Conservation (phyloP, 2,113 vertebrate species). For the Tetraodon nigroviridis region DNA sequence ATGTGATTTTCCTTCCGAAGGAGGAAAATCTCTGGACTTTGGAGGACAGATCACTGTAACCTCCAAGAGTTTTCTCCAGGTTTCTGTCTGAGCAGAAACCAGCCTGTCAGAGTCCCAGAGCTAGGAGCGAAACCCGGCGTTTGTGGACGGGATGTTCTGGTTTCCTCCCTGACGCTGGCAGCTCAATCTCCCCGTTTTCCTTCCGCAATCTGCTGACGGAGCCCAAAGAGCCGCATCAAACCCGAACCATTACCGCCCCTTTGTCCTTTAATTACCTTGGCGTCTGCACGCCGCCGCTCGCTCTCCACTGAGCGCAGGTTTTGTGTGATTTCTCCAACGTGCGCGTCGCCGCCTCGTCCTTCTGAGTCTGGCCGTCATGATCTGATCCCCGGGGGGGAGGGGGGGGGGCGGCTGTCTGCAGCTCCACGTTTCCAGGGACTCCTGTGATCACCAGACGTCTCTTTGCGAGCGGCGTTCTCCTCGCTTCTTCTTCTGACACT, state of each 20-base stretch:
- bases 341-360: conserved; percentile 7
- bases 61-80: too few relatives aligned
- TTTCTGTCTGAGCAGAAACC: too few relatives aligned
- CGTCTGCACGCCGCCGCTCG: background rate
- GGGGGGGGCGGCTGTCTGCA: conserved; percentile 42
- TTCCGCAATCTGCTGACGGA: conserved; percentile 1
- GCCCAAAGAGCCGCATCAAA: background rate
- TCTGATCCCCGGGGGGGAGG: conserved; percentile 41
- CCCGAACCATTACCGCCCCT: conserved; percentile 25
- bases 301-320: background rate
- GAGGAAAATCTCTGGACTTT: too few relatives aligned
- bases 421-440: conserved; percentile 29
- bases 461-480: conserved; percentile 25
- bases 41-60: too few relatives aligned
- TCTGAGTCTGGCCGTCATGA: conserved; percentile 17
- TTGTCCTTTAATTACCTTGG: conserved; percentile 39
- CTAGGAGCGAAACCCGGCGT: too few relatives aligned
- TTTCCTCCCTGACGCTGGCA: background rate
- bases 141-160: too few relatives aligned
- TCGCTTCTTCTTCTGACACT: conserved; percentile 50
- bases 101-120: too few relatives aligned
- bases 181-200: conserved; percentile 26
- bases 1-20: too few relatives aligned
- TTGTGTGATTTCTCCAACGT: conserved; percentile 1
- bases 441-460: conserved; percentile 46